phyloP scores from a whole-genome alignment of 1,140 invertebrate genomes.

The Apis dorsata region DNA sequence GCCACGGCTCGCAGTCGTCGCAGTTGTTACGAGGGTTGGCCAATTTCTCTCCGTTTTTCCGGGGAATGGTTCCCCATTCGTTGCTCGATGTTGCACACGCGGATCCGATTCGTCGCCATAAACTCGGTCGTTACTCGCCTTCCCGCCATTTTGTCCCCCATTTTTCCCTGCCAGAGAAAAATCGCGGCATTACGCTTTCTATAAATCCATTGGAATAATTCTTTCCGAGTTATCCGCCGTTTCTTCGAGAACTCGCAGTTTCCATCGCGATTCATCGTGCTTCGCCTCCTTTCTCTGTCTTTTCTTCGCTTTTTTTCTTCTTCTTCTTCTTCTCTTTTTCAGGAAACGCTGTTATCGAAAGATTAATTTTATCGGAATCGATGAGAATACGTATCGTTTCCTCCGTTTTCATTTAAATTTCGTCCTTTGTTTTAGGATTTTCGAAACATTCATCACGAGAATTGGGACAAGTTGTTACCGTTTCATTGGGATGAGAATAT shows the following conservation, averaged over 20 bases:
- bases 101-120: slow-evolving; percentile 40
- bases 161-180: neutral
- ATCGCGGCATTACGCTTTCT: slow-evolving; percentile 20
- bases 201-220: slow-evolving; percentile 30
- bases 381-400: no score
- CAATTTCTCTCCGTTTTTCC: slow-evolving; percentile 38
- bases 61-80: slow-evolving; percentile 47
- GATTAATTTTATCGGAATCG: neutral
- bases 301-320: neutral
- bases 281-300: neutral
- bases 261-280: neutral
- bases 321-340: neutral
- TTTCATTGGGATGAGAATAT: no score
- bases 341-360: neutral
- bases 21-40: slow-evolving; percentile 29
- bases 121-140: slow-evolving; percentile 28
- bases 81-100: slow-evolving; percentile 17
- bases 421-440: no score
- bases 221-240: neutral
- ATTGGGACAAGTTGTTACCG: no score
- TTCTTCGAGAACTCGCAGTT: slow-evolving; percentile 6
- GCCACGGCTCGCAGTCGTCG: slow-evolving; percentile 7
- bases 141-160: slow-evolving; percentile 3
- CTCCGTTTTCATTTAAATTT: no score
- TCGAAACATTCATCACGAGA: no score